Evolutionary conservation across 2,888 invertebrate species (phyloP).

Genomic region (Glaucopsyche alexis): DNA sequence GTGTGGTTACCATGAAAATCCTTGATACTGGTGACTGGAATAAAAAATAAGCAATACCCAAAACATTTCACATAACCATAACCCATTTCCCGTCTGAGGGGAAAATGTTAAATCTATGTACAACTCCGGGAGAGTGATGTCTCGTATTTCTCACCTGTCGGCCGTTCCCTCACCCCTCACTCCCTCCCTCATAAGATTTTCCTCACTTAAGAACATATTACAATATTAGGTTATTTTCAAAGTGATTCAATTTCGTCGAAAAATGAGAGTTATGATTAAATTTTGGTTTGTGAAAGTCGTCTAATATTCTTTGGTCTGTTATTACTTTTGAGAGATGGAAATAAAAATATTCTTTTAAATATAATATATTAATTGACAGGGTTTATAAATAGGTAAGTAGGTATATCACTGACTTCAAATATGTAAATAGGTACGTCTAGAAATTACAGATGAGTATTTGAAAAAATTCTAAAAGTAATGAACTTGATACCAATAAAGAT

Average conservation of each 20-base stretch:
- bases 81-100: not conserved
- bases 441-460: no score
- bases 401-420: not conserved
- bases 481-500: no score
- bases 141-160: conserved; percentile 27
- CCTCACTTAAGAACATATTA: conserved; percentile 23
- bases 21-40: no score
- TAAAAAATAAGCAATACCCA: not conserved
- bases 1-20: no score
- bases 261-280: conserved; percentile 16
- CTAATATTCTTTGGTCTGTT: not conserved
- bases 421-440: no score
- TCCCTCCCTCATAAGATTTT: not conserved
- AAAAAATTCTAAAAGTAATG: no score
- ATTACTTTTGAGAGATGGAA: not conserved
- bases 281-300: conserved; percentile 14
- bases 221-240: conserved; percentile 27
- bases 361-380: no score
- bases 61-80: not conserved
- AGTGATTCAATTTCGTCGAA: conserved; percentile 25
- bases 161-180: not conserved
- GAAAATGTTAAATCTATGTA: conserved; percentile 19
- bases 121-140: conserved; percentile 19
- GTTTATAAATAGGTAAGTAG: not conserved
- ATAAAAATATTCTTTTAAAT: not conserved